Conservation (phyloP, 2,888 invertebrate genomes). For the Nemotelus pantherinus region DNA sequence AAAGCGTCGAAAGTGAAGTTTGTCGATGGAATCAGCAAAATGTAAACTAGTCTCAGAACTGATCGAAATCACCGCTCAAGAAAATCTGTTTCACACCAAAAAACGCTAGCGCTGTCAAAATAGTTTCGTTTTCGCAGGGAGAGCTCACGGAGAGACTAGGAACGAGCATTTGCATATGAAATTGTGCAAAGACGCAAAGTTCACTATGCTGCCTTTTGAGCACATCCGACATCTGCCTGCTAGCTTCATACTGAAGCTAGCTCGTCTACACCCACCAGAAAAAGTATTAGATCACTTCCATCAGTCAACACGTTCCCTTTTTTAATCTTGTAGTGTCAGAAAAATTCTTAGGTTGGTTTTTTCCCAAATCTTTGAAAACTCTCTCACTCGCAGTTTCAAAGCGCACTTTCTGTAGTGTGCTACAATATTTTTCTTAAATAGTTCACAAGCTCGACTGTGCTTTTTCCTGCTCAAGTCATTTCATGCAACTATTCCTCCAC, state of each 20-base stretch:
- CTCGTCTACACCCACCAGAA: too few species aligned
- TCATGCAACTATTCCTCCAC: constrained; percentile 33
- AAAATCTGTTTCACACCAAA: constrained; percentile 32
- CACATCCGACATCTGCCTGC: not conserved
- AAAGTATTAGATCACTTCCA: too few species aligned
- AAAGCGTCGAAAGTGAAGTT: not conserved
- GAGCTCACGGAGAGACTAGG: constrained; percentile 7
- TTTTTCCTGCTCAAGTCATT: constrained; percentile 26
- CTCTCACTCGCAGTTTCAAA: too few species aligned
- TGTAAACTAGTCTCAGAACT: not conserved
- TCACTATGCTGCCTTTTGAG: constrained; percentile 14
- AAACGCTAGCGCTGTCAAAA: constrained; percentile 29
- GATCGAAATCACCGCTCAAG: constrained; percentile 16
- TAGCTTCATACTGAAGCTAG: not conserved
- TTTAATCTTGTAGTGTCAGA: too few species aligned
- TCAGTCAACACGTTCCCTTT: too few species aligned
- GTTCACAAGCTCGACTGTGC: too few species aligned
- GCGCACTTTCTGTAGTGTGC: too few species aligned
- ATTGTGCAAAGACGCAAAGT: constrained; percentile 34
- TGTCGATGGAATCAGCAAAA: constrained; percentile 37
- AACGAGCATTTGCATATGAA: constrained; percentile 39
- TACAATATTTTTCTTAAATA: too few species aligned
- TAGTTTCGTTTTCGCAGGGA: constrained; percentile 24
- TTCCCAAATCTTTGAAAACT: too few species aligned
- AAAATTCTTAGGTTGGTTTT: too few species aligned